phyloP scores from a whole-genome alignment of 1,140 invertebrate genomes.

The Brachionus plicatilis region DNA sequence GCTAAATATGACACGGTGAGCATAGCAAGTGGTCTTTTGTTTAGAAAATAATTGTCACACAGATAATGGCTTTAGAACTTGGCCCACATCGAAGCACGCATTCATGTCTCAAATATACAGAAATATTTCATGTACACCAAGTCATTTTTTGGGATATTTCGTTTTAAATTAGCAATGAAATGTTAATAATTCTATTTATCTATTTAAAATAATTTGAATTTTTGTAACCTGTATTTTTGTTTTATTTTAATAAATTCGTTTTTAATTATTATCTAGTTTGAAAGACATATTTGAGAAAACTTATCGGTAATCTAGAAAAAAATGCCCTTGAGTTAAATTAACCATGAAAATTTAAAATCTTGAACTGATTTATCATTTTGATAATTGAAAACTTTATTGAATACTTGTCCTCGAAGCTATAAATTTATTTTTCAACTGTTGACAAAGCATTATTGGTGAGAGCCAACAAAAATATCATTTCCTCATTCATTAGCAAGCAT shows the following conservation, averaged over 20 bases:
- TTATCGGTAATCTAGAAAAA: constrained; percentile 22
- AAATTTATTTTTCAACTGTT: neutral
- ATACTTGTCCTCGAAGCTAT: neutral
- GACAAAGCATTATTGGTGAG: neutral
- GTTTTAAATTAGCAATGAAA: constrained; percentile 1
- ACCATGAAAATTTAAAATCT: neutral
- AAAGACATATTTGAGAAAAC: neutral
- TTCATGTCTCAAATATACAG: constrained; percentile 1
- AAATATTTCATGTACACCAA: neutral
- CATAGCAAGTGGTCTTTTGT: neutral
- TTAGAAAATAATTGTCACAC: constrained; percentile 17
- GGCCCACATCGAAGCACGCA: neutral
- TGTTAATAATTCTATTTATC: neutral
- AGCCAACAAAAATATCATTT: neutral
- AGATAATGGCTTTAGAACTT: neutral
- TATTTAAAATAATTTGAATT: neutral
- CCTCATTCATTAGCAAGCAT: neutral
- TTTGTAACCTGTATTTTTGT: neutral
- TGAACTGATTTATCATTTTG: constrained; percentile 16
- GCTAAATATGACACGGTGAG: constrained; percentile 12
- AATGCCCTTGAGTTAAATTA: constrained; percentile 9
- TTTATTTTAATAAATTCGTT: constrained; percentile 12
- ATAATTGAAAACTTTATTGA: constrained; percentile 11
- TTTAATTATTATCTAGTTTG: neutral
- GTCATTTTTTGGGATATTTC: neutral